Base-by-base conservation (phyloP, 2,797 vertebrate species). In the Bradypodion pumilum region DNA sequence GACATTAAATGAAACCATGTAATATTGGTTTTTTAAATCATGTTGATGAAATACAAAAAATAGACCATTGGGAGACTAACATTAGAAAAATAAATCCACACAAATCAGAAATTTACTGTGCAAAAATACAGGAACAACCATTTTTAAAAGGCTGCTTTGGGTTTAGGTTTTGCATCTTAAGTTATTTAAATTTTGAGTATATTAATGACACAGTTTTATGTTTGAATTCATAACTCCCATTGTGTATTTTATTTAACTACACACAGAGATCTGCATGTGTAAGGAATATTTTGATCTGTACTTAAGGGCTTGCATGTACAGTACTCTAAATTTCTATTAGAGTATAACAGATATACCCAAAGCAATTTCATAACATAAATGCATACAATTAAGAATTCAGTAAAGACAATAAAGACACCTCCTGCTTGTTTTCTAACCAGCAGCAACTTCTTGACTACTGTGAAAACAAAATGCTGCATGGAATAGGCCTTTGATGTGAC, bases 1-100 rank as follows among this genome's bases (percentile, higher is more conserved):
- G 93, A 92, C 91, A 93, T 95, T 95, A 91, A 95, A 95, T 95
- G 94, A 95, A 96, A 95, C 95, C 94, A 91, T 91, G 90, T 89
- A 90, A 52, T 52, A 52, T 92, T 95, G 86, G 95, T 94, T 95
- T 94, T 95, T 94, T 92, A 95, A 95, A 94, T 94, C 96, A 94
- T 85, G 89, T 91, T 95, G 92, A 94, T 95, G 90, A 88, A 94
- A 94, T 92, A 91, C 80, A 92, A 91, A 94, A 95, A 95, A 87
- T 94, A 95, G 90, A 74, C 93, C 92, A 89, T 81, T 94, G 91
- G 92, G 91, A 93, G 85, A 80, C 52, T 80, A 80, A 75, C 76
- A 59, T 93, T 62, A 88, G 91, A 92, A 94, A 95, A 95, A 94
- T 95, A 95, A 96, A 96, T 96, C 94, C 92, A 0, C 90, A 83